Conservation (phyloP, 2,888 invertebrate species). For the Pardosa pseudoannulata region DNA sequence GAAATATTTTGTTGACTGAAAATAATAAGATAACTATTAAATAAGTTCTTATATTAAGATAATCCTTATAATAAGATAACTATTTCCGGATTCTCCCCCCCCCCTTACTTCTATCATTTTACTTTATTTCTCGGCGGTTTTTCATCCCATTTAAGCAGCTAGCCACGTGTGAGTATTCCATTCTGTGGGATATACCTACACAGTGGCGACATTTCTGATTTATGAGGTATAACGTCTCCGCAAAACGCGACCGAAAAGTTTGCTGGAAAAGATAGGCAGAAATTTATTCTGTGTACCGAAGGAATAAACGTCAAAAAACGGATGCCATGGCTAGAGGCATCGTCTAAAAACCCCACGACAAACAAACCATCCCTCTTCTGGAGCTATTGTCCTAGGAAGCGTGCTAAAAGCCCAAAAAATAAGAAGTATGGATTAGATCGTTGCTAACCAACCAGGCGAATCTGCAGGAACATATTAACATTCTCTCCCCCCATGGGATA, state of each 20-base stretch:
- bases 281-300: slow-evolving; percentile 68
- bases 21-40: no score
- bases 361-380: slow-evolving; percentile 63
- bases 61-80: no score
- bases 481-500: slow-evolving; percentile 66
- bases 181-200: slow-evolving; percentile 8
- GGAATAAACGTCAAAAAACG: slow-evolving; percentile 68
- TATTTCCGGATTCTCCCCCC: no score
- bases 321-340: slow-evolving; percentile 55
- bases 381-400: slow-evolving; percentile 39
- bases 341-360: slow-evolving; percentile 53
- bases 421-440: slow-evolving; percentile 65
- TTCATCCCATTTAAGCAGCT: no score
- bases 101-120: no score
- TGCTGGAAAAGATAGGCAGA: slow-evolving; percentile 20
- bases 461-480: slow-evolving; percentile 71
- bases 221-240: slow-evolving; percentile 20
- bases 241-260: slow-evolving; percentile 21
- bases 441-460: slow-evolving; percentile 68
- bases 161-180: not conserved
- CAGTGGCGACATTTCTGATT: slow-evolving; percentile 39
- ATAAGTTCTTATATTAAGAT: no score
- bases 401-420: slow-evolving; percentile 61
- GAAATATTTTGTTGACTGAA: no score
- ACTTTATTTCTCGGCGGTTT: no score